Evolutionary conservation across 2,113 vertebrate species (phyloP), one percentile per base, ranked within the genome.

Genomic region (Parus major): DNA sequence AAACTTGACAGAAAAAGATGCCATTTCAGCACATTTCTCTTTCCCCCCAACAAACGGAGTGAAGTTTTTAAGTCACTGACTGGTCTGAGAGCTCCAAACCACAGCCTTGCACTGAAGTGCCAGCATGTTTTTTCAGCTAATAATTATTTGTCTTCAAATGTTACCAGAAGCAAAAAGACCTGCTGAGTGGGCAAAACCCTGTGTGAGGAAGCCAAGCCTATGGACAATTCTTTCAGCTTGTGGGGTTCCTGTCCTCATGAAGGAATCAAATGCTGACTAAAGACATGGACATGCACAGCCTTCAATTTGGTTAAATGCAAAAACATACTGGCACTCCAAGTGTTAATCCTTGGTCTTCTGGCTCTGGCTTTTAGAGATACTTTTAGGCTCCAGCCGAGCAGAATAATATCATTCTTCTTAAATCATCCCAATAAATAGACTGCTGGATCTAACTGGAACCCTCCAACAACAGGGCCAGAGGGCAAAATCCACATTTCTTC

Each of bases 11-110:
- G 23, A 71, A 83, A 88, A 28, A 85, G 35, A 77, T 96, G 92
- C 91, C 21, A 42, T 82, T 91, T 96, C 94, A 96, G 77, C 95
- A 96, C 76, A 94, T 96, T 90, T 95, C 72, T 92, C 31, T 68
- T 76, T 20, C 0, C 12, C 53, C 65, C 61, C 21, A 42, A 36
- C 60, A 56, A 56, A 1, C 24, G 33, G 12, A 86, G 18, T 15
- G 28, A 82, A 82, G 11, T 82, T 71, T 86, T 77, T 28, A 90
- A 86, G 68, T 42, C 47, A 24, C 7, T 60, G 27, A 39, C 66
- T 91, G 39, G 70, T 66, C 79, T 60, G 46, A 85, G 50, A 46
- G 86, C 76, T 94, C 90, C 86, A 97, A 96, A 88, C 95, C 90
- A 3, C 92, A 92, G 69, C 53, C 36, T 83, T 83, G 83, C 81